Evolutionary conservation across 2,888 invertebrate species (phyloP).

Genomic region (Plebejus argus): DNA sequence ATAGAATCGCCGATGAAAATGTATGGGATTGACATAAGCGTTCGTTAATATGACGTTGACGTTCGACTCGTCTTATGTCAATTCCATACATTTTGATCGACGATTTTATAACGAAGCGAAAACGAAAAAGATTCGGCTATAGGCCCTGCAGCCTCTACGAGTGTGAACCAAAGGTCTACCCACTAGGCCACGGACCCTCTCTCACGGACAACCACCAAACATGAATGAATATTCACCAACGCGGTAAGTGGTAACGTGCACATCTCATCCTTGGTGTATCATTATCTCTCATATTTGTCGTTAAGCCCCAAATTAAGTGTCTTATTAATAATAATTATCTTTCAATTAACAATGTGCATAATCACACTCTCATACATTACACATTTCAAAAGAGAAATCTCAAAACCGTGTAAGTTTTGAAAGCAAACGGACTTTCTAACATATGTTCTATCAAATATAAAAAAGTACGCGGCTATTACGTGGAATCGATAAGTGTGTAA

Average conservation of each 20-base stretch:
- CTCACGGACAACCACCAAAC: neutral
- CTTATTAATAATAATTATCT: constrained; percentile 19
- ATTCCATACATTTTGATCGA: no score
- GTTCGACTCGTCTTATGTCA: no score
- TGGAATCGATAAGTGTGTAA: constrained; percentile 54
- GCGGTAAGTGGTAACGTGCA: no score
- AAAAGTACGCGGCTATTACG: constrained; percentile 41
- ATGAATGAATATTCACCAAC: neutral
- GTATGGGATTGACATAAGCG: no score
- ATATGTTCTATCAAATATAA: constrained; percentile 24
- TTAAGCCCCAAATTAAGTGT: constrained; percentile 16
- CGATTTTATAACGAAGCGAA: no score
- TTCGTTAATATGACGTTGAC: no score
- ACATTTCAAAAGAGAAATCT: constrained; percentile 25
- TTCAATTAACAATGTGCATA: constrained; percentile 27
- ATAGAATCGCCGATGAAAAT: no score
- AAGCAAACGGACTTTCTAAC: constrained; percentile 28
- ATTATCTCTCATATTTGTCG: constrained; percentile 6
- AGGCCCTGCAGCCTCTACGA: no score
- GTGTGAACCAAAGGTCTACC: no score
- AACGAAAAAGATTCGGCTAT: no score
- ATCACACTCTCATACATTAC: constrained; percentile 14
- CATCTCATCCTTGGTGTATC: constrained; percentile 2
- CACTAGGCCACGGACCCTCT: no score
- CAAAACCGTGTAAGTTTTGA: constrained; percentile 25